Conservation (phyloP, 1,140 invertebrate species). For the Chymomyza costata region DNA sequence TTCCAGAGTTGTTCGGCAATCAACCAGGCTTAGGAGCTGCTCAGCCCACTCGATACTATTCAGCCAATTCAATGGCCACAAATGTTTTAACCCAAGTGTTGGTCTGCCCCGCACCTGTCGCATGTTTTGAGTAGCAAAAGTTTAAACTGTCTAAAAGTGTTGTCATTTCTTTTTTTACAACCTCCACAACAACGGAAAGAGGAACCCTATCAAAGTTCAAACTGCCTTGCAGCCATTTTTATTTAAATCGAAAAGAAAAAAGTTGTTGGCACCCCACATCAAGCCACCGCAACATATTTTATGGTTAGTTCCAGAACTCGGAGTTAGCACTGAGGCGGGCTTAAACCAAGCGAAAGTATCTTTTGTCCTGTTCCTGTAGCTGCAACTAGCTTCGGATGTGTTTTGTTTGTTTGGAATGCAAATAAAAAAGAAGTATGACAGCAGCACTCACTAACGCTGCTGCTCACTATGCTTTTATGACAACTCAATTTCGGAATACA, state of each 20-base stretch:
- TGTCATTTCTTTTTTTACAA: constrained; percentile 14
- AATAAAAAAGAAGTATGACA: constrained; percentile 39
- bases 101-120: too few species aligned
- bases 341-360: too few species aligned
- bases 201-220: constrained; percentile 56
- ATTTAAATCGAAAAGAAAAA: constrained; percentile 60
- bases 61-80: too few species aligned
- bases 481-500: constrained; percentile 68
- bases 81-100: too few species aligned
- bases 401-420: constrained; percentile 14
- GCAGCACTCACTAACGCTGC: constrained; percentile 6
- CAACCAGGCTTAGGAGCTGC: too few species aligned
- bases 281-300: constrained; percentile 35
- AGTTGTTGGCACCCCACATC: constrained; percentile 27
- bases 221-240: constrained; percentile 48
- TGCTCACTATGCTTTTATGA: constrained; percentile 55
- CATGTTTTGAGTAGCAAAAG: constrained; percentile 12
- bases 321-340: too few species aligned
- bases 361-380: too few species aligned
- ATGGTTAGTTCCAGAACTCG: constrained; percentile 50
- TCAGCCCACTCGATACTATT: too few species aligned
- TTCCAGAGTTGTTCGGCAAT: too few species aligned
- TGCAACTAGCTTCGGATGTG: too few species aligned
- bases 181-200: too few species aligned
- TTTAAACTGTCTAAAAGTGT: constrained; percentile 29